A percentile compares a stretch with the other conserved stretches of the same genome.
Evolutionary conservation across 2,888 invertebrate species (phyloP).

Genomic region (Acrobasis consociella): DNA sequence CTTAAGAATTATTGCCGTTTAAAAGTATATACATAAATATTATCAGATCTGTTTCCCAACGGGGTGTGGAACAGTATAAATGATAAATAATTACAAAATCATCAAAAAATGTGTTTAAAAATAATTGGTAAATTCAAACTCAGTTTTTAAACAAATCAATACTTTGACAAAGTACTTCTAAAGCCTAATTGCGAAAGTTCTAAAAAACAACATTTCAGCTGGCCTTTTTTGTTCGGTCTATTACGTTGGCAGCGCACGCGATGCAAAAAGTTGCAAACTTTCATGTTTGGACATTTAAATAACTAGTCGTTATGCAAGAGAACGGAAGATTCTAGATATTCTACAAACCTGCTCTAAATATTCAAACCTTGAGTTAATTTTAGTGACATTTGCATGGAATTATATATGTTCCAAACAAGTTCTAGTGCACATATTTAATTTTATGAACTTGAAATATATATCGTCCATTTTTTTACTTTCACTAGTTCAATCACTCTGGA

Average conservation of each 20-base stretch:
- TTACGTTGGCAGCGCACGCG: slow-evolving; percentile 16
- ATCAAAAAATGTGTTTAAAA: too few relatives aligned
- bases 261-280: slow-evolving; percentile 14
- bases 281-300: slow-evolving; percentile 8
- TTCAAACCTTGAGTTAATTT: slow-evolving; percentile 10
- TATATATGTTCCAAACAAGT: neutral
- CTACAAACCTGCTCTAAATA: slow-evolving; percentile 10
- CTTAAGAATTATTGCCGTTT: neutral
- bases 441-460: too few relatives aligned
- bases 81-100: too few relatives aligned
- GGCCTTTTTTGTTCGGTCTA: slow-evolving; percentile 4
- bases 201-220: neutral
- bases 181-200: neutral
- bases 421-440: too few relatives aligned
- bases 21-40: too few relatives aligned
- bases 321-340: slow-evolving; percentile 14
- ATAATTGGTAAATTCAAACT: too few relatives aligned
- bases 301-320: slow-evolving; percentile 16
- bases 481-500: too few relatives aligned
- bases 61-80: too few relatives aligned
- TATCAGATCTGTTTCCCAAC: too few relatives aligned
- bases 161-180: too few relatives aligned
- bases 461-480: too few relatives aligned
- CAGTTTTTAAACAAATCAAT: too few relatives aligned
- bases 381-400: slow-evolving; percentile 1